Evolutionary conservation across 2,797 vertebrate genomes (phyloP).

Genomic region (Ptychobarbus kaznakovi): DNA sequence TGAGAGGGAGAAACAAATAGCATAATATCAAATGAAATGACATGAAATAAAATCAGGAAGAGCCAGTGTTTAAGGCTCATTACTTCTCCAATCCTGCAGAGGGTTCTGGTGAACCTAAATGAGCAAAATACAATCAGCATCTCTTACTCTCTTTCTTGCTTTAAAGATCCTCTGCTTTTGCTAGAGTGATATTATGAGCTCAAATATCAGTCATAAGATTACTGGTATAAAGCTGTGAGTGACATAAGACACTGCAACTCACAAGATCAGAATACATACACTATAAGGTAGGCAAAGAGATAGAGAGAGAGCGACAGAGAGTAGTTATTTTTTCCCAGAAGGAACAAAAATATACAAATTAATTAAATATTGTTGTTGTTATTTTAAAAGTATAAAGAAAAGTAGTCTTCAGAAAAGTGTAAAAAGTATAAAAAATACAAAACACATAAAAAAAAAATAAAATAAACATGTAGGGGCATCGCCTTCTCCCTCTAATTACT

Average conservation of each 20-base stretch:
- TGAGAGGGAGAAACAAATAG: constrained; percentile 57
- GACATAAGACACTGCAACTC: neutral
- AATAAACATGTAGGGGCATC: too few species aligned
- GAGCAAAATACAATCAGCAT: constrained; percentile 45
- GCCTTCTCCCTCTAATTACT: too few species aligned
- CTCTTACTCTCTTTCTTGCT: constrained; percentile 25
- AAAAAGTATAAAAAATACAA: too few species aligned
- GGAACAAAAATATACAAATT: too few species aligned
- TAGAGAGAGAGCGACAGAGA: neutral
- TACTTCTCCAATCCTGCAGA: constrained; percentile 49
- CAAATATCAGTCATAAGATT: constrained; percentile 1
- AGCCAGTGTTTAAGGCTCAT: constrained; percentile 54
- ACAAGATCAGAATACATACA: neutral
- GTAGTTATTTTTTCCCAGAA: neutral
- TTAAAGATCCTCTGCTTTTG: neutral
- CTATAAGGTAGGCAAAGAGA: neutral
- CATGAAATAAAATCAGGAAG: constrained; percentile 62
- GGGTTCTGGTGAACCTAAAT: constrained; percentile 47
- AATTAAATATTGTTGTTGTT: too few species aligned
- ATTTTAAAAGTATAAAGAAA: too few species aligned
- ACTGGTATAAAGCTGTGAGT: neutral
- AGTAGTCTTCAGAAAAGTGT: too few species aligned
- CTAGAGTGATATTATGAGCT: neutral
- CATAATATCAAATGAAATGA: constrained; percentile 63
- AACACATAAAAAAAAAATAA: too few species aligned